Base-by-base conservation (phyloP, 30 jellyfish, hydroid and myxozoan genomes). In the Hydractinia symbiolongicarpus region DNA sequence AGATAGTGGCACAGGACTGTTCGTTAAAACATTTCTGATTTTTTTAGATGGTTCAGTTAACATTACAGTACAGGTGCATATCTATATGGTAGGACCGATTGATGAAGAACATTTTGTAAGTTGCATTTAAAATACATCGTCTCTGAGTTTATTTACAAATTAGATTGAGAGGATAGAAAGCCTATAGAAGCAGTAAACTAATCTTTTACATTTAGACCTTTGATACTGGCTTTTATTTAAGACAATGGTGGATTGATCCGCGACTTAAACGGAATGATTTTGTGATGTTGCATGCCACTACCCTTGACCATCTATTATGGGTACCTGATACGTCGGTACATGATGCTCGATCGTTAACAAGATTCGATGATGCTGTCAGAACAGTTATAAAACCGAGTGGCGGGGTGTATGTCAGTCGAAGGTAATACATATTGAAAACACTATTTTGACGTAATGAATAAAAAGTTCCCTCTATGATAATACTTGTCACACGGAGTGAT, bases 161-260 rank as follows among this genome's bases (percentile, higher is more conserved):
- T 2, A 30, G 44, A 30, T 30, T 2, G 44, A 30, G 44, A 30
- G 44, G 44, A 30, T 30, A 30, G 44, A 30, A 30, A 30, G 44
- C 44, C 2, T 30, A 30, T 30, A 30, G 44, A 30, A 30, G 44
- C 44, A 30, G 44, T 30, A 30, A 30, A 30, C 44, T 30, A 30
- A 30, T 30, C 16, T 64, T 64, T 64, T 4, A 44, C 17, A 6
- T 13, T 7, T 13, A 64, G 74, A 64, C 74, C 0, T 64, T 64
- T 64, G 19, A 64, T 64, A 13, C 40, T 64, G 74, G 74, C 19
- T 64, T 64, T 6, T 64, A 64, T 13, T 64, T 64, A 4, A 64
- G 17, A 13, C 74, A 64, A 64, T 64, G 74, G 74, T 64, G 74
- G 74, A 64, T 64, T 0, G 74, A 64, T 64, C 74, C 74, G 40